A percentile compares a stretch with the other conserved stretches of the same genome.
Evolutionary conservation across 1,140 invertebrate species (phyloP).

Genomic region (Papilio xuthus): DNA sequence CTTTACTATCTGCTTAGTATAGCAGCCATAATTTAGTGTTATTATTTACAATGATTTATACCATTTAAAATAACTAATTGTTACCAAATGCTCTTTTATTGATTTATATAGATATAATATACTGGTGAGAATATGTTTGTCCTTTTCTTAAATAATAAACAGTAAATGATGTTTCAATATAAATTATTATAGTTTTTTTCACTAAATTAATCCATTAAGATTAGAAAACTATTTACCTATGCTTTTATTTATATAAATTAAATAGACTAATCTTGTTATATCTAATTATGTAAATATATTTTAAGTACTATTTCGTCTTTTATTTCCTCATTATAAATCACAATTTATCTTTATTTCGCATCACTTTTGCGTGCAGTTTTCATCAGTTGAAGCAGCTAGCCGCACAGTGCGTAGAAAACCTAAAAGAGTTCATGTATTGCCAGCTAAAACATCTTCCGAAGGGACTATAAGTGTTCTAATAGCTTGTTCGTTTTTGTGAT

Average conservation of each 20-base stretch:
- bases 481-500: no score
- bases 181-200: neutral
- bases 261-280: slow-evolving; percentile 8
- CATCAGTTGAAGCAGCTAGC: no score
- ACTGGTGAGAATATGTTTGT: neutral
- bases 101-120: neutral
- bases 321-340: neutral
- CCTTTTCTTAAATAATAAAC: no score
- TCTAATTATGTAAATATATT: slow-evolving; percentile 28
- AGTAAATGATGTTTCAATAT: neutral
- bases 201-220: neutral
- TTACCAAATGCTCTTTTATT: slow-evolving; percentile 18
- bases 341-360: no score
- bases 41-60: slow-evolving; percentile 18
- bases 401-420: neutral
- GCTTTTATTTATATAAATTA: slow-evolving; percentile 33
- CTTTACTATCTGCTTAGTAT: slow-evolving; percentile 2
- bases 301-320: neutral
- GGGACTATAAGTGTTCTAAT: no score
- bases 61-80: slow-evolving; percentile 17
- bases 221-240: neutral
- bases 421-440: neutral
- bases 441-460: neutral
- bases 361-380: no score
- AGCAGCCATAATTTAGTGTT: slow-evolving; percentile 9